Percentiles rank a stretch among this genome's conserved stretches.
phyloP scores from a whole-genome alignment of 1,140 invertebrate genomes.

The Gryon sp. region DNA sequence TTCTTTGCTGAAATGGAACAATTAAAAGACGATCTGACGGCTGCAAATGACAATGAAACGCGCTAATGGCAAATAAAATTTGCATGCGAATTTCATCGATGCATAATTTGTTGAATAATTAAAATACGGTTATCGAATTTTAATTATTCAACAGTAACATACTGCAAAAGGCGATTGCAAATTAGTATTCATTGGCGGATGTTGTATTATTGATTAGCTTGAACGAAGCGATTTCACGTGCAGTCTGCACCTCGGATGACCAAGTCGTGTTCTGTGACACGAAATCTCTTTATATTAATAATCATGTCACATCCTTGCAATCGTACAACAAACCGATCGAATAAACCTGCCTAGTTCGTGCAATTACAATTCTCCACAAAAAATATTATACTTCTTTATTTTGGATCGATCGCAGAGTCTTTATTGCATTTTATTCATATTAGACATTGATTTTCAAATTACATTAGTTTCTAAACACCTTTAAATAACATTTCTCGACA shows the following conservation, averaged over 20 bases:
- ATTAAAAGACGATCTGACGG: slow-evolving; percentile 12
- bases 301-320: slow-evolving; percentile 19
- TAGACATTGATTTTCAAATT: too few relatives aligned
- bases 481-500: too few relatives aligned
- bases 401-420: too few relatives aligned
- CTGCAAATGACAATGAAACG: slow-evolving; percentile 28
- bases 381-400: too few relatives aligned
- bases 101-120: slow-evolving; percentile 52
- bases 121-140: slow-evolving; percentile 59
- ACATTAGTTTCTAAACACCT: too few relatives aligned
- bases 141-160: slow-evolving; percentile 31
- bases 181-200: slow-evolving; percentile 50
- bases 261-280: slow-evolving; percentile 50
- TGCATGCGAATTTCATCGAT: slow-evolving; percentile 36
- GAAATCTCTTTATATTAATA: slow-evolving; percentile 54
- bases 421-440: too few relatives aligned
- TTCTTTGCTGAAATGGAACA: background rate
- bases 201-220: slow-evolving; percentile 54
- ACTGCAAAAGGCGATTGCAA: slow-evolving; percentile 35
- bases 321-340: slow-evolving; percentile 45
- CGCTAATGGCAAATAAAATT: slow-evolving; percentile 48
- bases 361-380: slow-evolving; percentile 14
- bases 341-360: slow-evolving; percentile 34
- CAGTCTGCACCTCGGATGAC: slow-evolving; percentile 46
- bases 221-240: slow-evolving; percentile 58